Evolutionary conservation across 2,797 vertebrate genomes (phyloP).

Genomic region (Bradypodion pumilum): DNA sequence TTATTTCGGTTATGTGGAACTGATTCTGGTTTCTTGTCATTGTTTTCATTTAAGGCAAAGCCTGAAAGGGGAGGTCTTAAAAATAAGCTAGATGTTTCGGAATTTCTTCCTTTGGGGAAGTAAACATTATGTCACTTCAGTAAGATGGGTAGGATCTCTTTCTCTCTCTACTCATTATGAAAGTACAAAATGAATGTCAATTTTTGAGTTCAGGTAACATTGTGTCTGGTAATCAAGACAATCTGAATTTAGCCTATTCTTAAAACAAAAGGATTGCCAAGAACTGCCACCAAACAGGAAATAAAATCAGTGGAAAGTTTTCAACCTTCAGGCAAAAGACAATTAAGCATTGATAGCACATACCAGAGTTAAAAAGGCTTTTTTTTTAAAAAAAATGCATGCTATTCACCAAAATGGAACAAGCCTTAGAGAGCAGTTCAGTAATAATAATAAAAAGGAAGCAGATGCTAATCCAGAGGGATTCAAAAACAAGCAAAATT

Average conservation of each 20-base stretch:
- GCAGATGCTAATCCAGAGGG: not conserved
- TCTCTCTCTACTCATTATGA: not conserved
- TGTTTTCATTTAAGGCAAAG: not conserved
- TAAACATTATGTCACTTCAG: slow-evolving; percentile 1
- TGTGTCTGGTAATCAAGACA: not conserved
- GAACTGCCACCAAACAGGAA: not conserved
- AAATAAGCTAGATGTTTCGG: not conserved
- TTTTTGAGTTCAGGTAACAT: not conserved
- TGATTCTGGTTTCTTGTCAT: not conserved
- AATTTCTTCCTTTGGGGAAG: not conserved
- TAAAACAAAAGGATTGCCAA: not conserved
- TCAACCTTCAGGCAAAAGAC: slow-evolving; percentile 21
- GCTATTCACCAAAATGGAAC: slow-evolving; percentile 3
- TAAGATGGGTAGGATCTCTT: not conserved
- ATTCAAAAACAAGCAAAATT: slow-evolving; percentile 3
- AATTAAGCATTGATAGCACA: not conserved
- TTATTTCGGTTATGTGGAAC: not conserved
- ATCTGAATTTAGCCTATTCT: slow-evolving; percentile 10
- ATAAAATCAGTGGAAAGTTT: not conserved
- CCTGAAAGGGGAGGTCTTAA: slow-evolving; percentile 4
- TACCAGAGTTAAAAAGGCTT: not conserved
- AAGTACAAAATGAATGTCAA: not conserved
- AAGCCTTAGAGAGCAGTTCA: not conserved
- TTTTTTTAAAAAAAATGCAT: not conserved
- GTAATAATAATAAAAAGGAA: not conserved